Evolutionary conservation across 1,140 invertebrate genomes (phyloP).

Genomic region (Globodera ellingtonae): DNA sequence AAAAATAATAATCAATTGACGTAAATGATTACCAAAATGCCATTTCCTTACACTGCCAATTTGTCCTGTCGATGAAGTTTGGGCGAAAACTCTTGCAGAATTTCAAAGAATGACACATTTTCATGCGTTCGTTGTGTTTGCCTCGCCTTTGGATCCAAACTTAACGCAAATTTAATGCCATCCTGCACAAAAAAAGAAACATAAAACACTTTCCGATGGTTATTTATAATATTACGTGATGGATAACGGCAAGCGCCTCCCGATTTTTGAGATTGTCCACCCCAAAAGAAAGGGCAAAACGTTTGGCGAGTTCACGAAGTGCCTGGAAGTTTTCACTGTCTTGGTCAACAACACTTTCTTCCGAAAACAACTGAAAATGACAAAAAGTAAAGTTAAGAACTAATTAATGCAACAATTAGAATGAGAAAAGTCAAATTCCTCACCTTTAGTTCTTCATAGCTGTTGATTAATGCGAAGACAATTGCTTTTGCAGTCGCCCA

Average conservation of each 20-base stretch:
- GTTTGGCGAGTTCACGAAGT: constrained; percentile 83
- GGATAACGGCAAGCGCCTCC: constrained; percentile 91
- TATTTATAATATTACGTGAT: constrained; percentile 68
- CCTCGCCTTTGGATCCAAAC: constrained; percentile 36
- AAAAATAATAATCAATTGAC: background rate
- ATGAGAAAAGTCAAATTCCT: background rate
- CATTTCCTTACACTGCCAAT: constrained; percentile 41
- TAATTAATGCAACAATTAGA: constrained; percentile 26
- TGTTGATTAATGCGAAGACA: constrained; percentile 67
- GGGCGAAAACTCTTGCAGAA: constrained; percentile 50
- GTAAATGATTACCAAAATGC: background rate
- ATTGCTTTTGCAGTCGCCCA: constrained; percentile 92
- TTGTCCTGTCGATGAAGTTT: constrained; percentile 53
- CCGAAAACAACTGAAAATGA: background rate
- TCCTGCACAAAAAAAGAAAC: constrained; percentile 20
- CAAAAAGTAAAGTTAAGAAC: constrained; percentile 21
- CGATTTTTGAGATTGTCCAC: constrained; percentile 95
- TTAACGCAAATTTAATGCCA: constrained; percentile 43
- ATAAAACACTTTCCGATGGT: background rate
- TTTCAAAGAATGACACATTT: constrained; percentile 47
- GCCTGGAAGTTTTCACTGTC: constrained; percentile 41
- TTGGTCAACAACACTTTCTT: constrained; percentile 44
- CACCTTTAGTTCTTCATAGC: constrained; percentile 39
- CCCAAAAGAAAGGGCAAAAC: constrained; percentile 95
- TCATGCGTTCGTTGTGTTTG: background rate